These are phyloP conservation scores for Anoplopoma fimbria DNA, from an alignment of 2,113 vertebrate genomes.

Conservation along the genomic window DNA sequence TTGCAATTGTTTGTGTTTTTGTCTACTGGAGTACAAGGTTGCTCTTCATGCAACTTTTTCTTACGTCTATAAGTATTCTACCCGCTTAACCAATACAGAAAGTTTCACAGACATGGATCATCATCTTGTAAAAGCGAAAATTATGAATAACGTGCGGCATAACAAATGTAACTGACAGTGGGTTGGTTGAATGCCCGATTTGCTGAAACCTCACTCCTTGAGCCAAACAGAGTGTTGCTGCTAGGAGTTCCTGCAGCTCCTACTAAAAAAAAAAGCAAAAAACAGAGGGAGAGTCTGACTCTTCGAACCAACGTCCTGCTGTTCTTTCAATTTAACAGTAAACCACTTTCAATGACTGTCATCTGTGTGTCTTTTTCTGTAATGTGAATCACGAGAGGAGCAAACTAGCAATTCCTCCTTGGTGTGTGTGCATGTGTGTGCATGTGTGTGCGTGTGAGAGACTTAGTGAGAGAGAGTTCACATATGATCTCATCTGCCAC, in stretches of 20 bases:
- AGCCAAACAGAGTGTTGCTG: constrained; percentile 9
- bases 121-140: neutral
- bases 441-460: neutral
- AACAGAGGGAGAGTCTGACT: neutral
- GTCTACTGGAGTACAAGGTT: neutral
- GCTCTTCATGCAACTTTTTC: neutral
- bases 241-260: neutral
- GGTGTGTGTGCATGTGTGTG: neutral
- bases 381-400: constrained; percentile 77
- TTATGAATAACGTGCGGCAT: constrained; percentile 1
- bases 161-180: constrained; percentile 36
- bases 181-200: constrained; percentile 19
- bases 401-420: constrained; percentile 39
- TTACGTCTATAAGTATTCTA: neutral
- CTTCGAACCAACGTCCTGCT: constrained; percentile 17
- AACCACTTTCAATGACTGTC: constrained; percentile 58
- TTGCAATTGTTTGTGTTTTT: constrained; percentile 23
- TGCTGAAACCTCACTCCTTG: constrained; percentile 14
- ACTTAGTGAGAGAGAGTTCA: constrained; percentile 7
- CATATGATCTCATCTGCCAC: constrained; percentile 13
- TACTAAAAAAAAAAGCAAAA: neutral
- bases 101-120: constrained; percentile 14
- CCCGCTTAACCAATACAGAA: neutral
- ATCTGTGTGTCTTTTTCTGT: constrained; percentile 64
- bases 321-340: constrained; percentile 47